A percentile compares a stretch with the other conserved stretches of the same genome.
Conservation (phyloP, 2,888 invertebrate genomes). For the Plagodis dolabraria region DNA sequence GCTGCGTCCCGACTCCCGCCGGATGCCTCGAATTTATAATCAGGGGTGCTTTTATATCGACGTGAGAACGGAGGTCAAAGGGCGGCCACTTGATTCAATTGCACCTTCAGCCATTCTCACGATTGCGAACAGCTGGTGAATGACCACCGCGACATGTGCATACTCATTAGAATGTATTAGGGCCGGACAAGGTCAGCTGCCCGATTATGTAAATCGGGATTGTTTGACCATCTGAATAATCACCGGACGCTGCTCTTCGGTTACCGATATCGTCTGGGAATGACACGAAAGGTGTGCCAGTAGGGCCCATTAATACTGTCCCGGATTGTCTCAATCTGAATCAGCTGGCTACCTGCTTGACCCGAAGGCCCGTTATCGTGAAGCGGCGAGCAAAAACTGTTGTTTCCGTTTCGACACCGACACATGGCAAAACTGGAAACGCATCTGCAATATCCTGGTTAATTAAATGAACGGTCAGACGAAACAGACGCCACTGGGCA, state of each 20-base stretch:
- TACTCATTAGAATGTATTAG: conserved; percentile 79
- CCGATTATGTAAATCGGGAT: conserved; percentile 63
- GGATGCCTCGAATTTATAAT: conserved; percentile 78
- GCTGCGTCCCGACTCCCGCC: conserved; percentile 53
- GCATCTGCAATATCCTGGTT: conserved; percentile 70
- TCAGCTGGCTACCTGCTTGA: conserved; percentile 73
- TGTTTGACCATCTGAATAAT: conserved; percentile 65
- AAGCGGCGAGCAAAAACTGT: conserved; percentile 64
- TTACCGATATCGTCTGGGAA: conserved; percentile 60
- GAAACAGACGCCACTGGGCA: conserved; percentile 47
- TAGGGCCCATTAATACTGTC: conserved; percentile 44
- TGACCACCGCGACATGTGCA: conserved; percentile 69
- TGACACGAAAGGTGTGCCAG: conserved; percentile 45
- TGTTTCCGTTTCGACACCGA: conserved; percentile 63
- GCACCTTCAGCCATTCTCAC: conserved; percentile 81
- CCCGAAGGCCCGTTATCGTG: conserved; percentile 66
- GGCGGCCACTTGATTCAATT: conserved; percentile 77
- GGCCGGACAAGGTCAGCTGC: conserved; percentile 73
- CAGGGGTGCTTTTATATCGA: conserved; percentile 70
- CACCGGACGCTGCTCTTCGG: conserved; percentile 43
- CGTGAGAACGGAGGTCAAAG: conserved; percentile 77
- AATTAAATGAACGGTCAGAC: conserved; percentile 58
- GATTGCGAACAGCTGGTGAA: conserved; percentile 68
- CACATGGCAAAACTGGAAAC: conserved; percentile 68
- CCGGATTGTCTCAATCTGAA: conserved; percentile 48